These are phyloP conservation scores for Nomada hirtipes DNA, from an alignment of 2,888 invertebrate genomes.

Conservation along the genomic window DNA sequence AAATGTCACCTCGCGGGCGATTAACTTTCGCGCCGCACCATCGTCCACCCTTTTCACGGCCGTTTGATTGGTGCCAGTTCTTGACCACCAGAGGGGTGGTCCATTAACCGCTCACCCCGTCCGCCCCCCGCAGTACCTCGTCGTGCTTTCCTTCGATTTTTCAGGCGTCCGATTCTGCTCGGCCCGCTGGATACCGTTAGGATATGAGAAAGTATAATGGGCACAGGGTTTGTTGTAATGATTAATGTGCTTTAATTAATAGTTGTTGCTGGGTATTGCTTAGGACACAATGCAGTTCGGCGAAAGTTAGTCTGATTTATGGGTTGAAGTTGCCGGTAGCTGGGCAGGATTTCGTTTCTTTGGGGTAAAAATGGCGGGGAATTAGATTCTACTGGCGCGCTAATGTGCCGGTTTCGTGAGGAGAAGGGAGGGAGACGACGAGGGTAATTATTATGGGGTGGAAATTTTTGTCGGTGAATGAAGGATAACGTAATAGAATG, in stretches of 20 bases:
- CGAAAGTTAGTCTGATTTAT: not conserved
- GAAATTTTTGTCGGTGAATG: too few species aligned
- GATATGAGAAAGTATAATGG: not conserved
- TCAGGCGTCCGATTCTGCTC: not conserved
- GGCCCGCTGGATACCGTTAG: not conserved
- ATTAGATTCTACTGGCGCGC: not conserved
- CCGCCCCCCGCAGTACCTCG: conserved; percentile 16
- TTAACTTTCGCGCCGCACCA: conserved; percentile 64
- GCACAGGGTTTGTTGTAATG: not conserved
- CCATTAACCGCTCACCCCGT: conserved; percentile 63
- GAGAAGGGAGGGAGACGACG: too few species aligned
- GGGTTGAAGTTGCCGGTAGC: not conserved
- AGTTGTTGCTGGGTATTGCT: not conserved
- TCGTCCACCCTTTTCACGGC: conserved; percentile 58
- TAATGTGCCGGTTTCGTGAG: too few species aligned
- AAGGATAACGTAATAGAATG: too few species aligned
- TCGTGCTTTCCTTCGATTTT: conserved; percentile 37
- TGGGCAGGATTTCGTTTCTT: not conserved
- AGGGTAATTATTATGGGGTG: too few species aligned
- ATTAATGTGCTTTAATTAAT: conserved; percentile 11
- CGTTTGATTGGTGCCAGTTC: conserved; percentile 65
- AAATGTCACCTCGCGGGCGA: conserved; percentile 71
- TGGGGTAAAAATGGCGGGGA: not conserved
- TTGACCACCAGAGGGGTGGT: conserved; percentile 62
- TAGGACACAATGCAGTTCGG: not conserved